Base-by-base conservation (phyloP, 2,113 vertebrate species). In the Ciconia maguari region DNA sequence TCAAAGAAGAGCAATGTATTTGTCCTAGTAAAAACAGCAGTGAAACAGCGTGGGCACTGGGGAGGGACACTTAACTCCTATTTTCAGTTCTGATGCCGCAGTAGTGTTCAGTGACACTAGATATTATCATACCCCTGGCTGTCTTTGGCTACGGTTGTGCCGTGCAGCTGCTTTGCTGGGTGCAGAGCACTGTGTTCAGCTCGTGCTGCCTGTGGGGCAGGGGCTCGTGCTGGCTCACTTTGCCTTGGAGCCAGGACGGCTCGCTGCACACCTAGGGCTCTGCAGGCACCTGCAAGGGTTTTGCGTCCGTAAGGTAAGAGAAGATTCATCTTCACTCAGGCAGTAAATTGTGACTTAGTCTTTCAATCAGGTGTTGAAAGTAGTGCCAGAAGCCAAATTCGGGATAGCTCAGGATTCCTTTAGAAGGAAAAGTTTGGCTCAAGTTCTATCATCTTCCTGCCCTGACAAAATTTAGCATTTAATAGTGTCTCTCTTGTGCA, bases 201-300 rank as follows among this genome's bases (percentile, higher is more conserved):
- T 41, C 51, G 24, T 1, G 2, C 34, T 55, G 46, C 49, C 27
- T 5, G 22, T 29, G 26, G 36, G 49, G 9, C 44, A 84, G 44
- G 25, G 11, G 32, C 34, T 74, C 14, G 1, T 32, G 19, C 32
- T 60, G 64, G 19, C 17, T 89, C 1, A 0, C 49, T 18, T 62
- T 29, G 9, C 9, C 30, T 57, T 13, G 36, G 54, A 65, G 58
- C 26, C 57, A 29, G 52, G 17, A 17, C 0, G 1, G 17, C 16
- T 88, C 0, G 0, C 17, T 16, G 11, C 19, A 5, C 30, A 25
- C 26, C 10, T 13, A 9, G 7, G 13, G 18, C 36, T 51, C 74
- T 0, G 0, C 13, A 38, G 44, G 19, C 10, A 44, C 7, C 1
- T 2, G 5, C 16, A 9, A 58, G 19, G 13, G 1, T 32, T 80